Base-by-base conservation (phyloP, 2,888 invertebrate species). In the Myopa tessellatipennis region DNA sequence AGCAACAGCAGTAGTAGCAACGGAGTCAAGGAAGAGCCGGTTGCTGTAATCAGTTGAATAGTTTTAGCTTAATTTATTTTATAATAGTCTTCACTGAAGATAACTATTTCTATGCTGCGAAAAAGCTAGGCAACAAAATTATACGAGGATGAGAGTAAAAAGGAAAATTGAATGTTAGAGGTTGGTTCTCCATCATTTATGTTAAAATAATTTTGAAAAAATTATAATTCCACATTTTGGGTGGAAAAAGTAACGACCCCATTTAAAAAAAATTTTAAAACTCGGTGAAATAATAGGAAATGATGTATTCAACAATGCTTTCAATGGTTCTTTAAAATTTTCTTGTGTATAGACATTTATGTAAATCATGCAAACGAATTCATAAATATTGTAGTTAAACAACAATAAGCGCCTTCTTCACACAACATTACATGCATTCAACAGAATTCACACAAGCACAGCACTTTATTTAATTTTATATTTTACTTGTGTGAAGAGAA, bases 1-100 rank as follows among this genome's bases (percentile, higher is more conserved):
- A 78, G 80, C n/a, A 38, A 50, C 61, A 67, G 63, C 40, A 79
- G 71, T 67, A 81, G 76, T 74, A 74, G 68, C 68, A 40, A 68
- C 38, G 69, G 18, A 67, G 67, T 52, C 38, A 74, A 74, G 38
- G 45, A 75, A 75, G 34, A 40, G 45, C 45, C 75, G 36, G 26
- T 69, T 60, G 75, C 69, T 50, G 75, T 69, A 60, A 75, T 40
- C 61, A 75, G 75, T 75, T 75, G 75, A 75, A 75, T 68, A 58
- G 75, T 69, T 69, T 69, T 75, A 75, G 26, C 68, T 36, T 75
- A 75, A 68, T 69, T 74, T 65, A 74, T 74, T 68, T 68, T 40
- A 67, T 7, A 68, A 75, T 72, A 72, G 58, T 72, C 74, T 26
- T 52, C 72, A 63, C 18, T 34, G 52, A 67, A 74, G n/a, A 67